Evolutionary conservation across 2,113 vertebrate species (phyloP), one percentile per base, ranked within the genome.

Genomic region (Notothenia coriiceps): DNA sequence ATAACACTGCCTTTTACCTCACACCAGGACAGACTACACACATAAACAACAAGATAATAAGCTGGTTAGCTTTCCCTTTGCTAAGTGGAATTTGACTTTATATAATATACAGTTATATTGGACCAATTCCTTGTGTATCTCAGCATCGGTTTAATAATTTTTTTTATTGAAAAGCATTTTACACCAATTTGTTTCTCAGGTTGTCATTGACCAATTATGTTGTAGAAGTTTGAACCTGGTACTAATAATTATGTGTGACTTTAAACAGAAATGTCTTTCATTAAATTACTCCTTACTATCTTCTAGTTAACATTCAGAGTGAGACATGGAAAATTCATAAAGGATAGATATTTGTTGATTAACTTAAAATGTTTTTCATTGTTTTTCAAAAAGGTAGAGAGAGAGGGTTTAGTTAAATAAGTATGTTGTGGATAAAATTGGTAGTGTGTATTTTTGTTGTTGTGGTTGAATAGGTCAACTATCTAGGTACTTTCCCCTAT

Each of bases 1-100:
- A n/a, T n/a, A n/a, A n/a, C n/a, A n/a, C n/a, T n/a, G n/a, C n/a
- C n/a, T n/a, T n/a, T n/a, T n/a, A n/a, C n/a, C n/a, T n/a, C n/a
- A n/a, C n/a, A n/a, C n/a, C n/a, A n/a, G n/a, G n/a, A n/a, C n/a
- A n/a, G n/a, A n/a, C n/a, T n/a, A n/a, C n/a, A n/a, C n/a, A 61
- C 71, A 66, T 76, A 71, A 80, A 83, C 78, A 62, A 66, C 59
- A 57, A 59, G 72, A 62, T 88, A 86, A 90, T 70, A 70, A 80
- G 59, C 15, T 44, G 25, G 56, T 15, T 40, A 62, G 46, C 52
- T 11, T 22, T 52, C 20, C 49, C 1, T 11, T 66, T 63, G 52
- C 44, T 66, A 47, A 57, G 20, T 47, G 66, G 33, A 57, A 15
- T 1, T 20, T 4, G 52, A 69, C 40, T 70, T 10, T 62, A 57